Base-by-base conservation (phyloP, 2,888 invertebrate genomes). In the Pollenia labialis region DNA sequence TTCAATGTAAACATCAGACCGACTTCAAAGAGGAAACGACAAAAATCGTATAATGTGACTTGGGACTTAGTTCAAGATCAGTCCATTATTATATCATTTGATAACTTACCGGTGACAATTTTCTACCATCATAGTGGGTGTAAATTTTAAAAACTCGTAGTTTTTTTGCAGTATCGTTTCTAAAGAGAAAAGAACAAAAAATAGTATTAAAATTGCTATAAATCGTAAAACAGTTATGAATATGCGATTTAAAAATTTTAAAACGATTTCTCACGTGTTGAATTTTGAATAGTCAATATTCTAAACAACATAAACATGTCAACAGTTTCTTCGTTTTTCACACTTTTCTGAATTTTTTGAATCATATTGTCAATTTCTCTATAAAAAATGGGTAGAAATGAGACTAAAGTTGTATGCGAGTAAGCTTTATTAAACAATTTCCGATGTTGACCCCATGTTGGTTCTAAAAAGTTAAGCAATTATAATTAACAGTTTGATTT, bases 341-440 rank as follows among this genome's bases (percentile, higher is more conserved):
- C 14, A 12, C 42, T 16, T 6, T 11, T 8, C 18, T 40, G 46
- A 4, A 85, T 42, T 18, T 16, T 0, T 4, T 40, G 6, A 16
- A 80, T 52, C 0, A 56, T 0, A 23, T 11, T 12, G 8, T 46
- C 12, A n/a, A 58, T 60, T 42, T 60, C 23, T 9, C n/a, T 2
- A n/a, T 75, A 11, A 16, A 85, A 80, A n/a, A 52, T 10, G 3
- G 85, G 85, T 4, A 85, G 9, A 48, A 75, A 71, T 18, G 83
- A 72, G 2, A 52, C 3, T 2, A 79, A 1, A 66, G 6, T 52
- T 64, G 74, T 79, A 23, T 72, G 50, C 0, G 16, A 10, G 4
- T 79, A 79, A 0, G 72, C 64, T 58, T 44, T 50, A 46, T 84
- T 79, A 1, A 79, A 11, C 2, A 84, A 1, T 64, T 58, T 77